Evolutionary conservation across 2,797 vertebrate species (phyloP).

Genomic region (Leuciscus waleckii): DNA sequence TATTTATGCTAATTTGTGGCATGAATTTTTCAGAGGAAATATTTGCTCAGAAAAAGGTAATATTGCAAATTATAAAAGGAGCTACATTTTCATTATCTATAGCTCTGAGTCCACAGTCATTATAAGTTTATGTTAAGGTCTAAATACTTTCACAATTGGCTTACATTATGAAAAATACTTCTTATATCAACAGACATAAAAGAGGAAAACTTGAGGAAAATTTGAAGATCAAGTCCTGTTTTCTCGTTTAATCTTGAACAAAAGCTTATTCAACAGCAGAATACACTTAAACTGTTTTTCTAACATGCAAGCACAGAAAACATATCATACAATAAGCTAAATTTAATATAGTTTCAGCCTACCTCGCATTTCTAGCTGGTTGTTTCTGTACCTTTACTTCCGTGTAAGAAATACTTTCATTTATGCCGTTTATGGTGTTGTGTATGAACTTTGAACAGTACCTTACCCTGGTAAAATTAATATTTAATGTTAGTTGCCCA

Average conservation of each 20-base stretch:
- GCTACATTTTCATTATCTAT: neutral
- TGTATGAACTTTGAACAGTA: neutral
- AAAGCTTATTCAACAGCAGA: neutral
- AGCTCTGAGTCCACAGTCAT: neutral
- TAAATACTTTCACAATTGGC: neutral
- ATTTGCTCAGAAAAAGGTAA: neutral
- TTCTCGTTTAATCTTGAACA: neutral
- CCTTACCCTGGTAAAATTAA: neutral
- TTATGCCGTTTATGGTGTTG: neutral
- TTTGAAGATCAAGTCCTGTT: neutral
- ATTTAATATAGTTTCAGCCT: neutral
- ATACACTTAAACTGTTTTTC: neutral
- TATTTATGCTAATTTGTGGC: neutral
- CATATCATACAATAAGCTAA: neutral
- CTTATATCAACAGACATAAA: neutral
- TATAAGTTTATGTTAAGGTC: neutral
- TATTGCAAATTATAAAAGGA: neutral
- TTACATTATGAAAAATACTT: neutral
- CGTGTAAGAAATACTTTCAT: neutral
- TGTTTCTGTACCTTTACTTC: neutral
- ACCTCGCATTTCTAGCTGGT: neutral
- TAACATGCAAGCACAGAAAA: neutral
- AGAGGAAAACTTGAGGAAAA: neutral
- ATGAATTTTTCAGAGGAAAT: neutral
- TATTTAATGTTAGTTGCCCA: neutral